A percentile compares a stretch with the other conserved stretches of the same genome.
These are phyloP conservation scores for Leptarthrus brevirostris DNA, from an alignment of 2,888 invertebrate genomes.

Conservation along the genomic window DNA sequence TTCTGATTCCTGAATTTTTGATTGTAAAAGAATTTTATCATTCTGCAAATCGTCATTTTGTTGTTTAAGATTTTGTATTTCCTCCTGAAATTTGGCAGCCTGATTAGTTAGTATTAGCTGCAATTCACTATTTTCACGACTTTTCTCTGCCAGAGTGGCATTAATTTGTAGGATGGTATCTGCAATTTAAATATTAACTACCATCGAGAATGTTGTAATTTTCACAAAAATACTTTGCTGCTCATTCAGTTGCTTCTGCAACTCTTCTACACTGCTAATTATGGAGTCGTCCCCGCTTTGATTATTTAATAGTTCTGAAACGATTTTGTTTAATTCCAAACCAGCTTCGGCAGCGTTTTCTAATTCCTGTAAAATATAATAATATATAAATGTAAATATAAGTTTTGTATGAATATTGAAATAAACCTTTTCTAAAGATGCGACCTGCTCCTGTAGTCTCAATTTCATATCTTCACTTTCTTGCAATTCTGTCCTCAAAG, in stretches of 20 bases:
- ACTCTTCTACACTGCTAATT: conserved; percentile 74
- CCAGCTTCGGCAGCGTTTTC: conserved; percentile 85
- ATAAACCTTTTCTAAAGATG: conserved; percentile 76
- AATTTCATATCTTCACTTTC: conserved; percentile 67
- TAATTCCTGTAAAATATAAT: conserved; percentile 69
- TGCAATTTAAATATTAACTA: conserved; percentile 51
- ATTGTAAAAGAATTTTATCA: conserved; percentile 63
- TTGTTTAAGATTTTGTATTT: conserved; percentile 71
- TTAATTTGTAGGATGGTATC: conserved; percentile 70
- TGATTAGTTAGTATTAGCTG: conserved; percentile 65
- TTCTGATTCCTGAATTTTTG: conserved; percentile 63
- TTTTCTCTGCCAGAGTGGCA: conserved; percentile 69
- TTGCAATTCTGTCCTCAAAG: conserved; percentile 75
- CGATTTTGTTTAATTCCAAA: conserved; percentile 77
- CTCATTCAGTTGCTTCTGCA: conserved; percentile 74
- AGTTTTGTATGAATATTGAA: too few relatives aligned
- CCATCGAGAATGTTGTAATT: not conserved
- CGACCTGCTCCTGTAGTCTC: conserved; percentile 75
- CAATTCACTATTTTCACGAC: conserved; percentile 70
- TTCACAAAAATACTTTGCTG: conserved; percentile 69
- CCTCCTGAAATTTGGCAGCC: conserved; percentile 69
- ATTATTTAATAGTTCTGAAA: conserved; percentile 75
- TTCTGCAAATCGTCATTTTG: conserved; percentile 70
- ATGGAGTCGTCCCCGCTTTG: conserved; percentile 75
- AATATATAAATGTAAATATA: too few relatives aligned